Conservation (phyloP, 1,140 invertebrate genomes). For the Macrobrachium rosenbergii region DNA sequence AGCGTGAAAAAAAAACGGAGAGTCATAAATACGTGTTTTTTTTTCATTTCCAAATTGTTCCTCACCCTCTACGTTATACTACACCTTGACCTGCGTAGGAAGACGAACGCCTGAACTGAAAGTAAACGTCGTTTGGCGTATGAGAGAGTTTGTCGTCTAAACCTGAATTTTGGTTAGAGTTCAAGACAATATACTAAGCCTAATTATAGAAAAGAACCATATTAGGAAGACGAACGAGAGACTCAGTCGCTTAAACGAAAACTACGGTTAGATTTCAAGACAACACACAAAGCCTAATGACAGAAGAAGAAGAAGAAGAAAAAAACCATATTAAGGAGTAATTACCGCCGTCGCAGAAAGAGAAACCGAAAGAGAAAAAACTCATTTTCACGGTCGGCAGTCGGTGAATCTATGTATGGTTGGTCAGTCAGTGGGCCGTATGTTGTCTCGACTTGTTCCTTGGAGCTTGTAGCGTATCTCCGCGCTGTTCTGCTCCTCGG, state of each 20-base stretch:
- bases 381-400: conserved; percentile 21
- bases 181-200: not conserved
- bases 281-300: not conserved
- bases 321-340: not conserved
- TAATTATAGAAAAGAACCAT: too few species aligned
- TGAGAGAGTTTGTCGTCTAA: too few species aligned
- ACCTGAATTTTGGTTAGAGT: too few species aligned
- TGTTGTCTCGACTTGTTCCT: conserved; percentile 60
- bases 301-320: too few species aligned
- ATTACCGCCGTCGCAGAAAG: not conserved
- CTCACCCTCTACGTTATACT: not conserved
- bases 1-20: conserved; percentile 1
- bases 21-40: not conserved
- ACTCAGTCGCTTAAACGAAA: too few species aligned
- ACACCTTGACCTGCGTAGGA: too few species aligned
- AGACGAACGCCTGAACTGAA: too few species aligned
- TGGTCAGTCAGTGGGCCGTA: conserved; percentile 55
- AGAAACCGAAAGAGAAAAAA: not conserved
- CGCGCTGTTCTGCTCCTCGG: conserved; percentile 20
- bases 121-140: too few species aligned
- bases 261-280: too few species aligned
- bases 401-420: conserved; percentile 42
- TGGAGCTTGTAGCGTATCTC: conserved; percentile 62
- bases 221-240: too few species aligned
- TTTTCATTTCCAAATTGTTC: not conserved